A percentile compares a stretch with the other conserved stretches of the same genome.
Conservation (phyloP, 2,113 vertebrate genomes). For the Vidua chalybeata region DNA sequence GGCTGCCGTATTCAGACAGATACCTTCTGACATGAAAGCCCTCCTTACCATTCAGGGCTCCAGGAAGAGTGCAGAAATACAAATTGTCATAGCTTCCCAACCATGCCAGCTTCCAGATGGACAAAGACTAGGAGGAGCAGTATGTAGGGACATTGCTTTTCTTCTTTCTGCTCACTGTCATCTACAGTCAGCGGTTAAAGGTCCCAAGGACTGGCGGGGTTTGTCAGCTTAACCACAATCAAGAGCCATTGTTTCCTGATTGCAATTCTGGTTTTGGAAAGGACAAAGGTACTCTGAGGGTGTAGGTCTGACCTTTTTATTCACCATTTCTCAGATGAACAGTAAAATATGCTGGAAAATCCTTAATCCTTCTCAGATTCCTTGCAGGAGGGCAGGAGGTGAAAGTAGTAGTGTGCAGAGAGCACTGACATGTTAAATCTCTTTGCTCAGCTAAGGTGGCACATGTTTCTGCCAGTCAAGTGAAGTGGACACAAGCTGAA, state of each 20-base stretch:
- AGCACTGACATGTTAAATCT: not conserved
- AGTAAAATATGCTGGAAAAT: not conserved
- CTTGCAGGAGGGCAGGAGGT: not conserved
- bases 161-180: not conserved
- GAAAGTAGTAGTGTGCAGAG: not conserved
- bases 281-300: not conserved
- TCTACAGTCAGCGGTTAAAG: not conserved
- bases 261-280: not conserved
- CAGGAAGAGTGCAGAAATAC: not conserved
- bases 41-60: not conserved
- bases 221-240: not conserved
- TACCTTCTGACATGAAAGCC: not conserved
- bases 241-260: not conserved
- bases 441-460: not conserved
- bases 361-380: not conserved
- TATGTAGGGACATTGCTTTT: not conserved
- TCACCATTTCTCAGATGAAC: not conserved
- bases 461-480: not conserved
- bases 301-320: not conserved
- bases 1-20: not conserved
- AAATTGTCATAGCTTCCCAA: not conserved
- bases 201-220: accelerated
- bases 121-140: not conserved
- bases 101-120: not conserved
- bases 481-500: not conserved